A percentile compares a stretch with the other conserved stretches of the same genome.
Conservation (phyloP, 2,888 invertebrate genomes). For the Phasia obesa region DNA sequence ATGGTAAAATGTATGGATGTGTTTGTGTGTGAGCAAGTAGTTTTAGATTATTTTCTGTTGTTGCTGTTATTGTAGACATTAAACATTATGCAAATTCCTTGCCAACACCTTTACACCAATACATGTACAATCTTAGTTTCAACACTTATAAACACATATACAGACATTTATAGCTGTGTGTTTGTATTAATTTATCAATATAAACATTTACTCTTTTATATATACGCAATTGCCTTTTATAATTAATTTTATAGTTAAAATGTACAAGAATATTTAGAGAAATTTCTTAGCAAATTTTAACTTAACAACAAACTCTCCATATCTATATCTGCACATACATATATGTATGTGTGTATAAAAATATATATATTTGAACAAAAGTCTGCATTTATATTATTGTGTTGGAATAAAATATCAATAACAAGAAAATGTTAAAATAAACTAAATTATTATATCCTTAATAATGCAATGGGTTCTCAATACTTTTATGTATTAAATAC, state of each 20-base stretch:
- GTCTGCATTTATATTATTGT: constrained; percentile 51
- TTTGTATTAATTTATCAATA: constrained; percentile 10
- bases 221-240: constrained; percentile 72
- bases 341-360: not conserved
- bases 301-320: not conserved
- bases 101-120: constrained; percentile 73
- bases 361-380: constrained; percentile 11
- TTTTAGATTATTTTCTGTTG: constrained; percentile 47
- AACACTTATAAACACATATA: not conserved
- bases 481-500: constrained; percentile 36
- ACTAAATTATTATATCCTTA: constrained; percentile 57
- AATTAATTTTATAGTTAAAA: constrained; percentile 73
- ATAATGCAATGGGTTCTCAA: constrained; percentile 58
- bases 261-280: constrained; percentile 51
- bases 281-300: constrained; percentile 51
- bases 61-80: constrained; percentile 40
- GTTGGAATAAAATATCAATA: constrained; percentile 36
- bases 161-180: not conserved
- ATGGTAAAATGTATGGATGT: constrained; percentile 12
- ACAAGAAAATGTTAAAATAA: constrained; percentile 15
- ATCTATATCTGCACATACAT: not conserved
- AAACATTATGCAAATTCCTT: constrained; percentile 74
- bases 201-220: constrained; percentile 33
- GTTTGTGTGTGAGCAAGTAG: constrained; percentile 22
- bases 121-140: not conserved